Evolutionary conservation across 2,888 invertebrate genomes (phyloP).

Genomic region (Palloptera scutellata): DNA sequence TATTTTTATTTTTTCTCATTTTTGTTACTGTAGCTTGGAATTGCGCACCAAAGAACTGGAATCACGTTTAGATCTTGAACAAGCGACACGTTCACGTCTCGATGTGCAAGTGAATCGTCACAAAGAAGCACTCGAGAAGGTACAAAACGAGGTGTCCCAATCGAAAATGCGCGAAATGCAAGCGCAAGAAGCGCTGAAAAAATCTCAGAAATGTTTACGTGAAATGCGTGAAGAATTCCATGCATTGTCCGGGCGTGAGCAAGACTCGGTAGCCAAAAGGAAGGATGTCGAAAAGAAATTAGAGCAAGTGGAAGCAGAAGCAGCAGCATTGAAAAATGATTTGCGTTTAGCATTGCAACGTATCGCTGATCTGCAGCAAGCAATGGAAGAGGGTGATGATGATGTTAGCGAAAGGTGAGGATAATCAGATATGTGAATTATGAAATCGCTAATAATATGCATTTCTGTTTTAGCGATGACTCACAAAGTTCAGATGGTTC

Average conservation of each 20-base stretch:
- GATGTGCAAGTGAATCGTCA: slow-evolving; percentile 78
- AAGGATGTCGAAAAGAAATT: slow-evolving; percentile 80
- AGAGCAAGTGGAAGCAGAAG: slow-evolving; percentile 75
- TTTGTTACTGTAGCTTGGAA: slow-evolving; percentile 68
- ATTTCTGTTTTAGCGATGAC: slow-evolving; percentile 47
- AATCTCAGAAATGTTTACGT: slow-evolving; percentile 74
- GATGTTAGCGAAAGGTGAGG: slow-evolving; percentile 64
- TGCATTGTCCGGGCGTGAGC: slow-evolving; percentile 74
- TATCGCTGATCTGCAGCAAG: slow-evolving; percentile 90
- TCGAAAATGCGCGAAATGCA: slow-evolving; percentile 78
- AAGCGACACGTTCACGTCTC: slow-evolving; percentile 84
- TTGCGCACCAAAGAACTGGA: slow-evolving; percentile 89
- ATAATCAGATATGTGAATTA: background rate
- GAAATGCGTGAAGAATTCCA: slow-evolving; percentile 84
- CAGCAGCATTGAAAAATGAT: slow-evolving; percentile 78
- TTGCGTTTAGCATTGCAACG: slow-evolving; percentile 86
- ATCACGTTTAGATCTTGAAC: slow-evolving; percentile 88
- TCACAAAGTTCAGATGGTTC: slow-evolving; percentile 58
- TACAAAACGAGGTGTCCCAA: slow-evolving; percentile 75
- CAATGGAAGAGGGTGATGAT: slow-evolving; percentile 86
- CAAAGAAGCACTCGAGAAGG: slow-evolving; percentile 77
- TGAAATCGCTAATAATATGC: background rate
- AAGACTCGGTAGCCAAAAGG: slow-evolving; percentile 76
- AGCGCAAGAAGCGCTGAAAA: slow-evolving; percentile 80
- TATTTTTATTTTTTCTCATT: background rate